Base-by-base conservation (phyloP, 2,888 invertebrate species). In the Acronicta alni region DNA sequence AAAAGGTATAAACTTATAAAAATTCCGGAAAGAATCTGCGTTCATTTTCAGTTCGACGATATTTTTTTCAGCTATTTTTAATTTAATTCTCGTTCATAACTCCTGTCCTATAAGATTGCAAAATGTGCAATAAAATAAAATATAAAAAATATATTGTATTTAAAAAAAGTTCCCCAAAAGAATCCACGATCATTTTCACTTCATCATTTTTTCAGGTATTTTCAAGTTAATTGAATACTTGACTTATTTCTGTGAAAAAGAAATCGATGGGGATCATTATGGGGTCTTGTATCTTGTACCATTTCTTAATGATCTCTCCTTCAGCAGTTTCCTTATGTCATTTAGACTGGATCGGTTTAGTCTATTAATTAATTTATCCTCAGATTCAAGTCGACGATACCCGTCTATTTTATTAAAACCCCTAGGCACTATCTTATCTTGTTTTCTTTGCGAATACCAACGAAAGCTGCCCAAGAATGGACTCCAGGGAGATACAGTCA, bases 391-490 rank as follows among this genome's bases (percentile, higher is more conserved):
- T 30, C 3, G 2, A 30, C 3, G 30, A 30, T 44, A 35, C 0
- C n/a, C 35, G 2, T n/a, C 23, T 9, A 15, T 43, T n/a, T 7
- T 15, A 15, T 9, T n/a, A 8, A 2, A 3, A 10, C 1, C n/a
- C 10, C 5, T 43, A 7, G 8, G 17, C 9, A 3, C 8, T 20
- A 15, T 0, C 10, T 17, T 32, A 1, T n/a, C 30, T 2, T 12
- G 2, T 4, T 7, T 20, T 6, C 4, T 30, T 5, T 45, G 14
- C 1, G 41, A 23, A 17, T 47, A 53, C 42, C 65, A 67, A 1
- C 70, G 48, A 15, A 26, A 57, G 8, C 46, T 12, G 15, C 35
- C 65, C 6, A 65, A 18, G 6, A 64, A 30, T 3, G 47, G 52
- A 1, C 23, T 43, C 38, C 30, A 46, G 3, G 57, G 37, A 0